Percentiles rank a stretch among this genome's conserved stretches.
phyloP scores from a whole-genome alignment of 2,797 vertebrate species.

The Scyliorhinus canicula region DNA sequence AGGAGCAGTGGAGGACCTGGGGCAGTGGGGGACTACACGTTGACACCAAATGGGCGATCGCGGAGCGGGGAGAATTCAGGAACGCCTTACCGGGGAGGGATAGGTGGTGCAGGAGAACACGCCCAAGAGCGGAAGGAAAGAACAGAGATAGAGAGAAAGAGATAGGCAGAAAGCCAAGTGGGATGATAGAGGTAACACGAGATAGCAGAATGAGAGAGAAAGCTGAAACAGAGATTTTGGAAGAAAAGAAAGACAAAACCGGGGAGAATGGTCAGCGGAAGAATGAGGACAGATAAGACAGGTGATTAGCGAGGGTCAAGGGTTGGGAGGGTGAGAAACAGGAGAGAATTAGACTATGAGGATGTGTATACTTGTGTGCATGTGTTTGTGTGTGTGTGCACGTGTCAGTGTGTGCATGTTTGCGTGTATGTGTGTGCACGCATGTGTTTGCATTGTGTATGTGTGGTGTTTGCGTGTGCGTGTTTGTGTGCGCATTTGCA shows the following conservation, averaged over 20 bases:
- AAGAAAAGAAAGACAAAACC: not conserved
- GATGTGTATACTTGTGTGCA: too few species aligned
- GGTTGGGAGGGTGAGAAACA: not conserved
- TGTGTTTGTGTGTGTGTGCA: not conserved
- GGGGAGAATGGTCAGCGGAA: not conserved
- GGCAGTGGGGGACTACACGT: too few species aligned
- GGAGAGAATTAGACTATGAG: not conserved
- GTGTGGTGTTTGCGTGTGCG: not conserved
- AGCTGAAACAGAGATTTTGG: not conserved
- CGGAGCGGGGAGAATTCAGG: too few species aligned
- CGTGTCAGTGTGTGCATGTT: not conserved
- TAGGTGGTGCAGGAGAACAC: not conserved
- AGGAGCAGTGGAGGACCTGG: not conserved
- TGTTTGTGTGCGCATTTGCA: not conserved
- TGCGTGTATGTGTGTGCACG: not conserved
- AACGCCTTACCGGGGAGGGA: not conserved
- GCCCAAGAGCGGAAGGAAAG: not conserved
- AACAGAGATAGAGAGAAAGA: too few species aligned
- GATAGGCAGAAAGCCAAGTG: not conserved
- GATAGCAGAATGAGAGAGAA: not conserved
- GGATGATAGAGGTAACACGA: not conserved
- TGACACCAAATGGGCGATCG: too few species aligned
- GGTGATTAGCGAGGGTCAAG: not conserved
- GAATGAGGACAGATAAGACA: not conserved
- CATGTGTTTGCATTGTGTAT: not conserved